Evolutionary conservation across 1,140 invertebrate species (phyloP).

Genomic region (Drosophila simulans): DNA sequence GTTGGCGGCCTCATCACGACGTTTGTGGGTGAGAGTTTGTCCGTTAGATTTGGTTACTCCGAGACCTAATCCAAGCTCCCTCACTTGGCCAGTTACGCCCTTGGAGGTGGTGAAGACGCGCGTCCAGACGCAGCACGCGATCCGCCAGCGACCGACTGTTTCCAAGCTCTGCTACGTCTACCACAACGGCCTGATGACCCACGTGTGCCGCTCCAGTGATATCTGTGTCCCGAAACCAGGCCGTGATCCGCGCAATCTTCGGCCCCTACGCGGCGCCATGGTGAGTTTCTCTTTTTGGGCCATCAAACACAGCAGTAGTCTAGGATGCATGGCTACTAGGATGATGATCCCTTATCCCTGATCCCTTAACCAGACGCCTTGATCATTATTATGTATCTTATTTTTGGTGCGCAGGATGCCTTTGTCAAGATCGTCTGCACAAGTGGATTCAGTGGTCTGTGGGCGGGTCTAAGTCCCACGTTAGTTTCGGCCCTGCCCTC

Average conservation of each 20-base stretch:
- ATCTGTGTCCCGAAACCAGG: conserved; percentile 87
- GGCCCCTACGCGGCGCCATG: conserved; percentile 94
- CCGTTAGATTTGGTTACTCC: too few species aligned
- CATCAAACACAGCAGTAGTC: conserved; percentile 43
- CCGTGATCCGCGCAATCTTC: conserved; percentile 86
- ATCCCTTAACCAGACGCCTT: too few species aligned
- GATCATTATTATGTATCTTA: too few species aligned
- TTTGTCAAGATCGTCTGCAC: conserved; percentile 94
- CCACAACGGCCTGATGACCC: conserved; percentile 99
- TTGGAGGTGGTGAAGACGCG: conserved; percentile 99
- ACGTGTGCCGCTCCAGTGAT: conserved; percentile 90
- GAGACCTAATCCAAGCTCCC: conserved; percentile 69
- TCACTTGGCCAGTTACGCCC: conserved; percentile 92
- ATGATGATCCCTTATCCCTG: too few species aligned
- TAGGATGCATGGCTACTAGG: too few species aligned
- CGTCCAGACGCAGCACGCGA: conserved; percentile 93
- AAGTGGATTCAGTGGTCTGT: conserved; percentile 95
- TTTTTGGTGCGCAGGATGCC: conserved; percentile 91
- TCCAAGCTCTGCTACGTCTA: conserved; percentile 97
- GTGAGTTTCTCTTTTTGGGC: conserved; percentile 86
- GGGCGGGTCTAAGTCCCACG: conserved; percentile 98
- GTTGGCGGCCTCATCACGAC: conserved; percentile 95
- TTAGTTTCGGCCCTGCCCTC: conserved; percentile 97
- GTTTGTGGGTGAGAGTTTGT: conserved; percentile 90
- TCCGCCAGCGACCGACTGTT: conserved; percentile 94